phyloP scores from a whole-genome alignment of 92 coral and sea anemone species.

The Muricea muricata region DNA sequence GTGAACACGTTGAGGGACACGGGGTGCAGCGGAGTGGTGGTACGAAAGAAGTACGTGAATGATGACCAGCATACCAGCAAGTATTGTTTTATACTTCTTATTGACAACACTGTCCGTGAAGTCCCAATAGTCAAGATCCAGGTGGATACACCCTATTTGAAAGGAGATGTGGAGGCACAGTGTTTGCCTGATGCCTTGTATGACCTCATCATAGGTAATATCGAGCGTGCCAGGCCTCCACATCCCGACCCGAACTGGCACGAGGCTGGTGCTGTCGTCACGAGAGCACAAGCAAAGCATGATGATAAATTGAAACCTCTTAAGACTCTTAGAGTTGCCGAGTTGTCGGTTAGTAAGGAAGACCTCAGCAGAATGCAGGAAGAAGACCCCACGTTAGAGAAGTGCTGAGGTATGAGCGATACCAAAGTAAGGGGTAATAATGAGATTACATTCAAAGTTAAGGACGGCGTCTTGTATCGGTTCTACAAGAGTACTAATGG shows the following conservation, averaged over 20 bases:
- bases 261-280: not conserved
- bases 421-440: not conserved
- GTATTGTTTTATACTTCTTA: not conserved
- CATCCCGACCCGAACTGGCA: slow-evolving; percentile 8
- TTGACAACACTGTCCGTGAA: slow-evolving; percentile 1
- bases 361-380: slow-evolving; percentile 43
- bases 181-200: slow-evolving; percentile 20
- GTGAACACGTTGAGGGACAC: slow-evolving; percentile 29
- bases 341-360: slow-evolving; percentile 15
- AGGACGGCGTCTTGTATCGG: slow-evolving; percentile 25
- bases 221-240: not conserved
- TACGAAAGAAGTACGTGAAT: not conserved
- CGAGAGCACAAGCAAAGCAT: slow-evolving; percentile 10
- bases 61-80: slow-evolving; percentile 28
- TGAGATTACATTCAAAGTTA: not conserved
- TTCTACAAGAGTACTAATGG: not conserved
- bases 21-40: slow-evolving; percentile 27
- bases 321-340: not conserved
- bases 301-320: not conserved
- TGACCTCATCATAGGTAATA: slow-evolving; percentile 27
- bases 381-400: slow-evolving; percentile 45
- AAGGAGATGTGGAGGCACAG: slow-evolving; percentile 29
- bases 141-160: slow-evolving; percentile 18
- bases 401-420: slow-evolving; percentile 37
- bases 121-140: slow-evolving; percentile 12